Percentiles rank a stretch among this genome's conserved stretches.
Conservation (phyloP, 1,140 invertebrate species). For the Drosophila novamexicana region DNA sequence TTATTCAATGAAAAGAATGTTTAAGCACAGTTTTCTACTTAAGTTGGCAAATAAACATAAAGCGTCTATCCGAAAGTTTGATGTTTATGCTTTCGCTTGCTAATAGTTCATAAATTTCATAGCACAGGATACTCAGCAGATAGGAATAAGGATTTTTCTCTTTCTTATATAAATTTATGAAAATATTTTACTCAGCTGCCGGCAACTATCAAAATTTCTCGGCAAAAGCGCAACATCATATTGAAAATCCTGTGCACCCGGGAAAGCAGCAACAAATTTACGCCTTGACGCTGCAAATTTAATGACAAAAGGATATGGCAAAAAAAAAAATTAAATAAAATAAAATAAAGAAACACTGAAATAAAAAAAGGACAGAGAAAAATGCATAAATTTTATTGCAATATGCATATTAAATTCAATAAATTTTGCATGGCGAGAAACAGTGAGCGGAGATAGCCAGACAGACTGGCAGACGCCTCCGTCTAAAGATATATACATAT, state of each 20-base stretch:
- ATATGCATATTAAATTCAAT: conserved; percentile 82
- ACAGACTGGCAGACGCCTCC: conserved; percentile 18
- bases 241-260: conserved; percentile 40
- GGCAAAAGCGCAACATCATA: conserved; percentile 26
- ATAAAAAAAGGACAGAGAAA: conserved; percentile 28
- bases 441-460: conserved; percentile 10
- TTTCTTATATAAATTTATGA: conserved; percentile 4
- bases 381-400: conserved; percentile 70
- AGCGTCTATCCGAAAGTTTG: neutral
- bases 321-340: neutral
- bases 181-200: conserved; percentile 9
- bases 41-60: neutral
- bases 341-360: neutral
- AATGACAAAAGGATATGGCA: conserved; percentile 49
- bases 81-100: neutral
- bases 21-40: neutral
- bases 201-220: conserved; percentile 26
- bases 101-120: conserved; percentile 2
- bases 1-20: neutral
- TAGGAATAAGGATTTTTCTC: neutral
- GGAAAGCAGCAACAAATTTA: conserved; percentile 26
- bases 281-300: conserved; percentile 50
- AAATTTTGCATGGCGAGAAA: conserved; percentile 54
- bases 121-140: neutral
- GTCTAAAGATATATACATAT: neutral